These are phyloP conservation scores for Tapera naevia DNA, from an alignment of 2,797 vertebrate genomes.

Conservation along the genomic window DNA sequence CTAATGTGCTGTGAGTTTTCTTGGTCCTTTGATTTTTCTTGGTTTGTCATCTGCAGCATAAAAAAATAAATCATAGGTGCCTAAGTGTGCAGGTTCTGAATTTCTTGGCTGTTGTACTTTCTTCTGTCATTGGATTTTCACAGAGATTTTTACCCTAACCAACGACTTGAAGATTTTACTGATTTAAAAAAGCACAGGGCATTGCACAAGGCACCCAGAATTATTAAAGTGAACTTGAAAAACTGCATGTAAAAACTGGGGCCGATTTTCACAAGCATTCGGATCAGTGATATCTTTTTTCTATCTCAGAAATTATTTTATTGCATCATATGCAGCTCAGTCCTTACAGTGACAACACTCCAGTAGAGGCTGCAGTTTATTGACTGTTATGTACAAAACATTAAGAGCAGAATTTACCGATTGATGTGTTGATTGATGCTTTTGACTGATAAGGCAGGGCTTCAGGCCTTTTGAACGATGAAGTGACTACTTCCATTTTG, in stretches of 20 bases:
- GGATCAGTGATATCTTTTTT: background rate
- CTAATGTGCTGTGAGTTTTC: background rate
- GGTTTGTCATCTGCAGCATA: background rate
- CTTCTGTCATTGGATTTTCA: background rate
- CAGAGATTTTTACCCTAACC: background rate
- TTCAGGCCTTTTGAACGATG: background rate
- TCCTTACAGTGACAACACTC: background rate
- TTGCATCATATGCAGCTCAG: background rate
- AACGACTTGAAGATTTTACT: background rate
- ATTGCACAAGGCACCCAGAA: background rate
- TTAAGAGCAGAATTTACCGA: background rate
- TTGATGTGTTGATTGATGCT: background rate
- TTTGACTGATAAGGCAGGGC: background rate
- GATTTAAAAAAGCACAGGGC: background rate
- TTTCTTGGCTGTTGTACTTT: background rate
- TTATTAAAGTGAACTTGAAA: background rate
- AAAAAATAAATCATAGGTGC: constrained; percentile 1
- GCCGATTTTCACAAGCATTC: background rate
- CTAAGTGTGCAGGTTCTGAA: background rate
- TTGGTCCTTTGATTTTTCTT: constrained; percentile 12
- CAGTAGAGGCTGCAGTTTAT: background rate
- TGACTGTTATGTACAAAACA: background rate
- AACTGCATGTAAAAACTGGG: background rate
- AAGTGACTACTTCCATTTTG: background rate
- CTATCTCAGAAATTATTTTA: background rate